Percentiles rank a stretch among this genome's conserved stretches.
phyloP scores from a whole-genome alignment of 2,797 vertebrate genomes.

The Menidia menidia region DNA sequence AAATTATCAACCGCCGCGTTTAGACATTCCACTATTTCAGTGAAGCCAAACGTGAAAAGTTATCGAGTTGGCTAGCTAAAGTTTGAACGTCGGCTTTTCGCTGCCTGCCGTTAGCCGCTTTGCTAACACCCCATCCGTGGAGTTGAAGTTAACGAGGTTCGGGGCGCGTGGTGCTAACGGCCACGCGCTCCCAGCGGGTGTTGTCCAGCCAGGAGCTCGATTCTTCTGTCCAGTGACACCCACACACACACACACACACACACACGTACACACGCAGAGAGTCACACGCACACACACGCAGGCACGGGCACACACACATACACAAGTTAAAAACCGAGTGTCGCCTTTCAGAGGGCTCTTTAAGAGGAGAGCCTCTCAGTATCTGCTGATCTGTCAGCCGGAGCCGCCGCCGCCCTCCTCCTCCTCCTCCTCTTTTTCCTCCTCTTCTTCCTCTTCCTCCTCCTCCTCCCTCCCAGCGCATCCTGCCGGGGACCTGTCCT shows the following conservation, averaged over 20 bases:
- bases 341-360: conserved; percentile 55
- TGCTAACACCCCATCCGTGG: neutral
- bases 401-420: conserved; percentile 48
- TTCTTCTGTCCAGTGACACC: neutral
- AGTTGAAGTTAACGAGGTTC: neutral
- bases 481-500: conserved; percentile 21
- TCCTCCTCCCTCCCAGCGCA: conserved; percentile 30
- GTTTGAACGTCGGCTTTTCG: too few species aligned
- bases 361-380: conserved; percentile 53
- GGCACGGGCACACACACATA: neutral
- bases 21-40: too few species aligned
- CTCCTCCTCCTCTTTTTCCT: too few species aligned
- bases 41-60: too few species aligned
- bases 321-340: neutral
- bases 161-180: neutral
- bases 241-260: neutral
- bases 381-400: conserved; percentile 67
- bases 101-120: neutral
- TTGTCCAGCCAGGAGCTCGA: neutral
- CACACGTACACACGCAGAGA: neutral
- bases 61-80: too few species aligned
- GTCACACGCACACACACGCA: neutral
- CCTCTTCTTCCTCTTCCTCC: too few species aligned
- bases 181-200: neutral
- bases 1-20: too few species aligned